Conservation (phyloP, 2,888 invertebrate genomes). For the Trilocha varians region DNA sequence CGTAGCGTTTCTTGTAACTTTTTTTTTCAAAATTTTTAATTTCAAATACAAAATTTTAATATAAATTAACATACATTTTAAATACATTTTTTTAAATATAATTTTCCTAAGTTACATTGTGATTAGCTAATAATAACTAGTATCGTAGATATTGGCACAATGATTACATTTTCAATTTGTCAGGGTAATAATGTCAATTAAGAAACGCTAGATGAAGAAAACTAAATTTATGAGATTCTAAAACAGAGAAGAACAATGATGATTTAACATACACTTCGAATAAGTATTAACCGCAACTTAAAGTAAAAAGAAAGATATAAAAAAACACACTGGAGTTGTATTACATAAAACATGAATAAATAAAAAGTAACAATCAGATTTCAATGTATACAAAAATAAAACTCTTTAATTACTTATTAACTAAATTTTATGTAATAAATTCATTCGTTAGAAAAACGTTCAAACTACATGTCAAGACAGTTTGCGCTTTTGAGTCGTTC, state of each 20-base stretch:
- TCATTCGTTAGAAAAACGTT: constrained; percentile 3
- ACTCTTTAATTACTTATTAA: constrained; percentile 65
- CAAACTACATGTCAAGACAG: neutral
- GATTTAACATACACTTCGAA: constrained; percentile 39
- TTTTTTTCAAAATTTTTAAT: constrained; percentile 43
- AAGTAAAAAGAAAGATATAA: constrained; percentile 28
- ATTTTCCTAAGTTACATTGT: constrained; percentile 18
- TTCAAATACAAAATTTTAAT: constrained; percentile 10
- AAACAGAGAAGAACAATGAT: constrained; percentile 47
- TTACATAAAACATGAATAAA: constrained; percentile 38
- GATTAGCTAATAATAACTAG: constrained; percentile 37
- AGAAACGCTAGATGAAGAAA: constrained; percentile 49
- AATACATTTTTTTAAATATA: constrained; percentile 30
- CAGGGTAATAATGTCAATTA: constrained; percentile 6
- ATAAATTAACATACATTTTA: constrained; percentile 21
- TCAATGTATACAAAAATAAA: constrained; percentile 62
- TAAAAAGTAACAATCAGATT: constrained; percentile 58
- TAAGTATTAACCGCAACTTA: constrained; percentile 70
- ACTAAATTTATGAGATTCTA: constrained; percentile 58
- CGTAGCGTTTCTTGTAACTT: constrained; percentile 71
- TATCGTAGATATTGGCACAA: constrained; percentile 56
- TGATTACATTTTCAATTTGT: constrained; percentile 16
- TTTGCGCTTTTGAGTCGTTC: neutral
- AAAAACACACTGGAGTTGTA: constrained; percentile 28
- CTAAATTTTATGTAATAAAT: constrained; percentile 7